phyloP scores from a whole-genome alignment of 2,113 vertebrate species.

The Halichoerus grypus region DNA sequence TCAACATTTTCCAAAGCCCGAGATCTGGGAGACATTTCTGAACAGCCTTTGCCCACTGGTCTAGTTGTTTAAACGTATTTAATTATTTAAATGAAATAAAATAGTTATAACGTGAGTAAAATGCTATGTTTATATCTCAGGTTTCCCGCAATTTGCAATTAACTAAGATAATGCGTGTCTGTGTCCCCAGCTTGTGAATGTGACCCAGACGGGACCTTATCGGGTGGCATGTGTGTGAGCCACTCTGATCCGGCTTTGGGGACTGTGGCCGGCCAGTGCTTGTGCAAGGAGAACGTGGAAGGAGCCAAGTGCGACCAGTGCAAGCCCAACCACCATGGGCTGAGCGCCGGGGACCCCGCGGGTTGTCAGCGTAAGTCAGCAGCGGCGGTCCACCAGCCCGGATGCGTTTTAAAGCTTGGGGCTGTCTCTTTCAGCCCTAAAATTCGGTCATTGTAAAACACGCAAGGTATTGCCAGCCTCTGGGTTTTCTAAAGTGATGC shows the following conservation, averaged over 20 bases:
- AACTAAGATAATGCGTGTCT: conserved; percentile 23
- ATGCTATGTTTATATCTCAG: neutral
- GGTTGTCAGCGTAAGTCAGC: conserved; percentile 90
- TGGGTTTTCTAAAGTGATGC: neutral
- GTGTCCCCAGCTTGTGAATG: conserved; percentile 90
- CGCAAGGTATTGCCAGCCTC: neutral
- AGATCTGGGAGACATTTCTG: conserved; percentile 21
- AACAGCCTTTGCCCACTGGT: neutral
- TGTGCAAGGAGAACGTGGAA: conserved; percentile 92
- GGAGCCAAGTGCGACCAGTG: conserved; percentile 91
- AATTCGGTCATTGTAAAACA: neutral
- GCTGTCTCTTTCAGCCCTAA: neutral
- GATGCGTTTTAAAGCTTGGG: neutral
- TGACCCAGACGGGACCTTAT: conserved; percentile 85
- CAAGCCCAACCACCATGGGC: conserved; percentile 87
- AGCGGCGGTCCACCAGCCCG: accelerated
- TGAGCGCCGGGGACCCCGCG: conserved; percentile 83
- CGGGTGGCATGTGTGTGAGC: conserved; percentile 87
- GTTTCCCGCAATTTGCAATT: neutral
- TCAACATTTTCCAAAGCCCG: neutral
- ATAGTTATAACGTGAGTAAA: neutral
- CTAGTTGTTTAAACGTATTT: conserved; percentile 19
- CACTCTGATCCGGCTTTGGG: conserved; percentile 79
- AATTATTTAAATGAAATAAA: neutral
- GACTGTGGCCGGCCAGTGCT: conserved; percentile 84